These are phyloP conservation scores for Gallinago jamesoni DNA, from an alignment of 2,113 vertebrate species.

Conservation along the genomic window DNA sequence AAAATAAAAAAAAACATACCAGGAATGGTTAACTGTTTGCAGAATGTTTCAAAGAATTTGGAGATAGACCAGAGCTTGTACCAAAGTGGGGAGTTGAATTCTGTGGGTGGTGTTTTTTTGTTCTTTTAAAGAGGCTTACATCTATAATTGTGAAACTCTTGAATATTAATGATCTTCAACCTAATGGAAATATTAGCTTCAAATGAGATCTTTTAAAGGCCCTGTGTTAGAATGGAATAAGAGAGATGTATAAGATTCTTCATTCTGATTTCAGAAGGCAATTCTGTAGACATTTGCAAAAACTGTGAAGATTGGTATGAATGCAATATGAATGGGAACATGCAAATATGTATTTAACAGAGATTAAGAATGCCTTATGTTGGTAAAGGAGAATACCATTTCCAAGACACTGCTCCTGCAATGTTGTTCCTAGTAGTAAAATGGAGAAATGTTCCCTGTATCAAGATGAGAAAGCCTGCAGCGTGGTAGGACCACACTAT, in stretches of 20 bases:
- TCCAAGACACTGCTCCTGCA: background rate
- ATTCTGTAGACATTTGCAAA: background rate
- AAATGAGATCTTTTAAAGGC: background rate
- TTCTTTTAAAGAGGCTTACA: background rate
- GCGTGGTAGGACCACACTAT: background rate
- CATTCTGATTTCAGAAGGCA: background rate
- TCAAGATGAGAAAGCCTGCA: background rate
- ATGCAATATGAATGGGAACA: rapidly evolving
- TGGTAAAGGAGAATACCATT: background rate
- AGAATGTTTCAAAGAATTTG: background rate
- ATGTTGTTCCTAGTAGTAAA: background rate
- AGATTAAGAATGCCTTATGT: background rate
- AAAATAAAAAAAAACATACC: background rate
- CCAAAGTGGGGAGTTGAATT: background rate
- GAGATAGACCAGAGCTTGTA: background rate
- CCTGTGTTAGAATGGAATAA: rapidly evolving
- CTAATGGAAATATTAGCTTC: background rate
- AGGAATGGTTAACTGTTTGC: background rate
- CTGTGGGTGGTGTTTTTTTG: background rate
- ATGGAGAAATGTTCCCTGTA: background rate
- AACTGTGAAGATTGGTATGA: rapidly evolving
- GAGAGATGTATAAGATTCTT: background rate
- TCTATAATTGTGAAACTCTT: background rate
- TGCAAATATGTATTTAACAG: background rate
- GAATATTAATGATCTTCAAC: background rate